A percentile compares a stretch with the other conserved stretches of the same genome.
These are phyloP conservation scores for Drosophila santomea DNA, from an alignment of 1,140 invertebrate genomes.

Conservation along the genomic window DNA sequence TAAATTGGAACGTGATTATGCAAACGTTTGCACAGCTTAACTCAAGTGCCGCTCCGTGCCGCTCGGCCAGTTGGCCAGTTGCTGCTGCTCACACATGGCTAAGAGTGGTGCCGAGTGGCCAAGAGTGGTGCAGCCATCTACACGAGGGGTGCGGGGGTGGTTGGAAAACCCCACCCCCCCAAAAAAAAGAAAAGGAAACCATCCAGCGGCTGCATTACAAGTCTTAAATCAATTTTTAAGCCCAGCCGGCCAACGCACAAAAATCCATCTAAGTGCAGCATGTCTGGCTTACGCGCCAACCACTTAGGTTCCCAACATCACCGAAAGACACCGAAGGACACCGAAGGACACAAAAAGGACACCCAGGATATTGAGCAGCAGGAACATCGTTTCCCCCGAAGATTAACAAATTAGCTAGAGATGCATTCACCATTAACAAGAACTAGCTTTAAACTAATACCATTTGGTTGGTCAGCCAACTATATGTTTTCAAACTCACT, in stretches of 20 bases:
- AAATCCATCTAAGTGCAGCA: slow-evolving; percentile 51
- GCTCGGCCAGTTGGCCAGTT: slow-evolving; percentile 69
- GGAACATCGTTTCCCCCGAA: neutral
- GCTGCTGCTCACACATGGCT: slow-evolving; percentile 47
- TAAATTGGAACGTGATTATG: slow-evolving; percentile 83
- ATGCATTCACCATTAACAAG: no score
- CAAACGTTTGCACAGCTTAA: slow-evolving; percentile 82
- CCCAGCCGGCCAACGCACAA: slow-evolving; percentile 23
- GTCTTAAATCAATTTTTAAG: slow-evolving; percentile 75
- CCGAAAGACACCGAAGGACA: no score
- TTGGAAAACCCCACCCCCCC: no score
- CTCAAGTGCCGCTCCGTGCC: slow-evolving; percentile 77
- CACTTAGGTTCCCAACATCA: neutral
- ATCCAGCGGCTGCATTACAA: slow-evolving; percentile 51
- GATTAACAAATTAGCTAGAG: neutral
- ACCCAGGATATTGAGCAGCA: neutral
- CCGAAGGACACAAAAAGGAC: no score
- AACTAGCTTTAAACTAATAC: no score
- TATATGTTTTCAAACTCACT: no score
- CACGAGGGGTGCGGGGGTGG: no score
- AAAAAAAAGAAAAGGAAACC: no score
- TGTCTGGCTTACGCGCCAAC: slow-evolving; percentile 32
- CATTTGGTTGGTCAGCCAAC: no score
- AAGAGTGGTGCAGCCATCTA: neutral
- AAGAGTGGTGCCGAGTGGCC: slow-evolving; percentile 1